Base-by-base conservation (phyloP, 2,888 invertebrate genomes). In the Lordiphosa andalusiaca region DNA sequence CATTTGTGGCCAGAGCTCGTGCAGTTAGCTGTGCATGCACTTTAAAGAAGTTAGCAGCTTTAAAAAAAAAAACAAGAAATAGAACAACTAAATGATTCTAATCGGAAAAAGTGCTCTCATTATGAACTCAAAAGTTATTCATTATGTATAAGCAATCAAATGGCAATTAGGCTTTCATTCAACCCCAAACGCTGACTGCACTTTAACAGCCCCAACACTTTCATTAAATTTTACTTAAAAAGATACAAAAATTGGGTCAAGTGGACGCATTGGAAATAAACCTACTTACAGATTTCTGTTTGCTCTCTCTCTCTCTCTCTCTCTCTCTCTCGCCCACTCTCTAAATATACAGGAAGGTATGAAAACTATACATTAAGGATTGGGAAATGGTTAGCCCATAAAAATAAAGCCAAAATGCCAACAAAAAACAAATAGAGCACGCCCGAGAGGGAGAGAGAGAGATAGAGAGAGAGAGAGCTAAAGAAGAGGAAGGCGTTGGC, bases 241-340 rank as follows among this genome's bases (percentile, higher is more conserved):
- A 56, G 16, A 46, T 52, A 19, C 13, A 46, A 39, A 37, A 51
- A 68, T 73, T 78, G 66, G 81, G 81, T 84, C 81, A 81, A 81
- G 65, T 77, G 67, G 51, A 59, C 55, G 57, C 35, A 51, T 63
- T 56, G 47, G 41, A 63, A 56, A 56, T 57, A 41, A 16, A 47
- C 40, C 37, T 38, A 42, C 51, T 35, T 39, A 36, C n/a, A 36
- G 37, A 44, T 49, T n/a, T n/a, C 38, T 53, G 38, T 53, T 63
- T 58, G 44, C 57, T 53, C 52, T 12, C 13, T 44, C 35, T 38
- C 52, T 61, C 57, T 33, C 44, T 23, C 36, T 53, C 52, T 12
- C 13, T 44, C 35, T 38, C 52, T 61, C 57, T 33, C 44, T 23
- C 36, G 21, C 12, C 40, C 13, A 25, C 21, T 13, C 9, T 19